Evolutionary conservation across 1,140 invertebrate genomes (phyloP).

Genomic region (Leptopilina boulardi): DNA sequence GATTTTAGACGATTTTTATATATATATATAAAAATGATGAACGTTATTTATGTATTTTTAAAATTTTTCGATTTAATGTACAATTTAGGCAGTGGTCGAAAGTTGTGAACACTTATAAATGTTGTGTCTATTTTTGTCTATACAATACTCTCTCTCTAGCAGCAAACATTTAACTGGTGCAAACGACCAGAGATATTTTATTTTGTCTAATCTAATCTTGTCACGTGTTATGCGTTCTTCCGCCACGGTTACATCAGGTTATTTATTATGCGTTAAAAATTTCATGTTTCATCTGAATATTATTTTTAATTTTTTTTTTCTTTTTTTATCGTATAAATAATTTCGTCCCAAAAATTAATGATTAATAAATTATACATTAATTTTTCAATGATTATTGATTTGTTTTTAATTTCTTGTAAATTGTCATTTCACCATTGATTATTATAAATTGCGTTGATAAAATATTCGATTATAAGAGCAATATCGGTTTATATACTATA

Average conservation of each 20-base stretch:
- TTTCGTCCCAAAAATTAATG: no score
- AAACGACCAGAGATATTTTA: slow-evolving; percentile 18
- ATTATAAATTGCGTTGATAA: slow-evolving; percentile 21
- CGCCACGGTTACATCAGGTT: neutral
- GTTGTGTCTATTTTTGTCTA: slow-evolving; percentile 26
- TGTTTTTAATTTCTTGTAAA: neutral
- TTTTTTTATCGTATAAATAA: neutral
- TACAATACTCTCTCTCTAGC: slow-evolving; percentile 28
- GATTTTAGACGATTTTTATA: neutral
- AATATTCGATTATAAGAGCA: neutral
- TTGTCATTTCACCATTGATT: slow-evolving; percentile 16
- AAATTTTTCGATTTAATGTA: neutral
- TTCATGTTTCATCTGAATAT: neutral
- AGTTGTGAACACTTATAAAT: slow-evolving; percentile 7
- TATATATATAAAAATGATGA: neutral
- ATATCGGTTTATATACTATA: slow-evolving; percentile 36
- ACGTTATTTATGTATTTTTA: neutral
- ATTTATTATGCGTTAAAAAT: neutral
- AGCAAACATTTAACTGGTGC: slow-evolving; percentile 32
- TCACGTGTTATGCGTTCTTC: slow-evolving; percentile 14
- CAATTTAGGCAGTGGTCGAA: slow-evolving; percentile 6
- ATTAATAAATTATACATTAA: neutral
- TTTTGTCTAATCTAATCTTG: slow-evolving; percentile 33
- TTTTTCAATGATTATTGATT: neutral
- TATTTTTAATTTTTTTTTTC: neutral